A percentile compares a stretch with the other conserved stretches of the same genome.
These are phyloP conservation scores for Lycaena phlaeas DNA, from an alignment of 2,888 invertebrate genomes.

Conservation along the genomic window DNA sequence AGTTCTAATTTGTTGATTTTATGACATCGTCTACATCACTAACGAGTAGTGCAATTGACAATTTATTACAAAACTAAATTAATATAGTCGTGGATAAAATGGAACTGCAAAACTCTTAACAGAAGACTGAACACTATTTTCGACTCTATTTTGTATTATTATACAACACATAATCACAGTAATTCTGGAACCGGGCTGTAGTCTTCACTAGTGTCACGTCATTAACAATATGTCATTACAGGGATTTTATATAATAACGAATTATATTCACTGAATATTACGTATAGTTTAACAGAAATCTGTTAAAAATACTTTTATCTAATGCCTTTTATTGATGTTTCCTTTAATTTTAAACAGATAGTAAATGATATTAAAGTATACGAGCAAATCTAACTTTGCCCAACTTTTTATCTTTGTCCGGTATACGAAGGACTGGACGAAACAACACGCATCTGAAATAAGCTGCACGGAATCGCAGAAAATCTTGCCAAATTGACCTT, in stretches of 20 bases:
- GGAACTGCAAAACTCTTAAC: slow-evolving; percentile 46
- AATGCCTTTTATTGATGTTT: slow-evolving; percentile 43
- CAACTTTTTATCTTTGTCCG: no score
- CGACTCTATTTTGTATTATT: slow-evolving; percentile 68
- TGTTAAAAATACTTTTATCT: slow-evolving; percentile 26
- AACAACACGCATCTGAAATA: no score
- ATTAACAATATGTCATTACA: slow-evolving; percentile 71
- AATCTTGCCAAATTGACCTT: no score
- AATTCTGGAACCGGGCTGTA: slow-evolving; percentile 31
- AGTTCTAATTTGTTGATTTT: slow-evolving; percentile 6
- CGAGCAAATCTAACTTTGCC: no score
- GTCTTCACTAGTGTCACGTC: slow-evolving; percentile 49
- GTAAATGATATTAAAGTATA: not conserved
- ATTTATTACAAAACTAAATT: slow-evolving; percentile 19
- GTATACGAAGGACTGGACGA: no score
- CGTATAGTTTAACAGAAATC: slow-evolving; percentile 49
- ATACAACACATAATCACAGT: slow-evolving; percentile 53
- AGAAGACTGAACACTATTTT: slow-evolving; percentile 71
- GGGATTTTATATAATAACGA: slow-evolving; percentile 71
- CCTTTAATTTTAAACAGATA: slow-evolving; percentile 19
- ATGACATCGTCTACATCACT: slow-evolving; percentile 2
- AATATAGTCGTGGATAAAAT: slow-evolving; percentile 30
- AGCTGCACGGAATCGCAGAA: no score
- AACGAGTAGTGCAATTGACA: slow-evolving; percentile 15
- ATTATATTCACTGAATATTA: slow-evolving; percentile 58